A percentile compares a stretch with the other conserved stretches of the same genome.
These are phyloP conservation scores for Sylvia borin DNA, from an alignment of 2,797 vertebrate species.

Conservation along the genomic window DNA sequence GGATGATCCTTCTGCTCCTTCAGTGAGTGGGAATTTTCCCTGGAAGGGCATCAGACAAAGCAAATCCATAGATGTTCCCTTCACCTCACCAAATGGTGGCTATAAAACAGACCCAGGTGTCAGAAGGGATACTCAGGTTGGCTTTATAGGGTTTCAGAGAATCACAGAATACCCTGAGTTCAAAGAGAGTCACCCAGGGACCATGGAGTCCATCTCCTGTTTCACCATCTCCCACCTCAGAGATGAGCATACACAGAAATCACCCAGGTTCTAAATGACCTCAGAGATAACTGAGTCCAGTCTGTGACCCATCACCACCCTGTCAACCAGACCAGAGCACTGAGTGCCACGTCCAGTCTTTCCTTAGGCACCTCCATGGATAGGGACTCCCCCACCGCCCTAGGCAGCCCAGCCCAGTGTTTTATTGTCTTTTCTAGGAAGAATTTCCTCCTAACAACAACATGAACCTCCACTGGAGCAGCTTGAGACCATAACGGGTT, in stretches of 20 bases:
- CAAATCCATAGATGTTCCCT: not conserved
- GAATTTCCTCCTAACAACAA: not conserved
- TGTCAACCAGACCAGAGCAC: not conserved
- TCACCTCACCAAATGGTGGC: accelerated
- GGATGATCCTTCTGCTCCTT: not conserved
- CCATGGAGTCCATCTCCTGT: accelerated
- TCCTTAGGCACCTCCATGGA: not conserved
- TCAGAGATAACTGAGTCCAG: not conserved
- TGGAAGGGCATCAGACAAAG: not conserved
- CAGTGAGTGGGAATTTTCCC: not conserved
- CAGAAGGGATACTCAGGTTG: not conserved
- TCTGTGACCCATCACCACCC: not conserved
- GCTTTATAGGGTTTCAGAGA: not conserved
- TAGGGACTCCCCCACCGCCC: accelerated
- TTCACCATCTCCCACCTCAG: not conserved
- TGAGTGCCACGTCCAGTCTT: accelerated
- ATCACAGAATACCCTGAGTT: not conserved
- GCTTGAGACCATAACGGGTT: not conserved
- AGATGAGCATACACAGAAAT: not conserved
- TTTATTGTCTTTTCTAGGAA: not conserved
- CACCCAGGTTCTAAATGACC: not conserved
- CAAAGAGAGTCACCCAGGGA: too few relatives aligned
- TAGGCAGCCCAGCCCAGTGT: not conserved
- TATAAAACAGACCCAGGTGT: not conserved
- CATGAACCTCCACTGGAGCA: not conserved